phyloP scores from a whole-genome alignment of 1,140 invertebrate genomes.

The Aphidius ervi region DNA sequence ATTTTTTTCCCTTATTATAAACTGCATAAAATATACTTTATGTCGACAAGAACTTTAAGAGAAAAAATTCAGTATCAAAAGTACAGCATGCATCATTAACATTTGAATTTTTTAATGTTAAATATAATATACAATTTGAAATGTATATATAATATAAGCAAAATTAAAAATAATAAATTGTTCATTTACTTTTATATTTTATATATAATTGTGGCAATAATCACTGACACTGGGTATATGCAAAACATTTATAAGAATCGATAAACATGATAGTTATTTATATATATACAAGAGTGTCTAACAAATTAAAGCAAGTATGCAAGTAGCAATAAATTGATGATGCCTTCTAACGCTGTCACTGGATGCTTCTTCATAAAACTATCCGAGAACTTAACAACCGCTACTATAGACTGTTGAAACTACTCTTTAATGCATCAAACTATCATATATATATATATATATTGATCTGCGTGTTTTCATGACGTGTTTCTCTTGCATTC shows the following conservation, averaged over 20 bases:
- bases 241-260: not conserved
- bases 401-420: not conserved
- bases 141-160: not conserved
- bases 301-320: constrained; percentile 13
- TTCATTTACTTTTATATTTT: not conserved
- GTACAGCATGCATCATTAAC: not conserved
- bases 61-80: not conserved
- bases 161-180: too few relatives aligned
- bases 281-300: not conserved
- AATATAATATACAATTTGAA: not conserved
- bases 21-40: too few relatives aligned
- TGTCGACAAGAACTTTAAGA: too few relatives aligned
- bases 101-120: not conserved
- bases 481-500: constrained; percentile 10
- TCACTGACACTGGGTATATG: too few relatives aligned
- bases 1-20: too few relatives aligned
- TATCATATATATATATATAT: constrained; percentile 4
- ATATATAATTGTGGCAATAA: too few relatives aligned
- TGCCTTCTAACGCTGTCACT: constrained; percentile 3
- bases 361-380: too few relatives aligned
- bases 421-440: not conserved
- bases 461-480: not conserved
- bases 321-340: constrained; percentile 17
- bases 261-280: constrained; percentile 2
- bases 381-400: not conserved